Base-by-base conservation (phyloP, 1,140 invertebrate species). In the Drosophila pectinifera region DNA sequence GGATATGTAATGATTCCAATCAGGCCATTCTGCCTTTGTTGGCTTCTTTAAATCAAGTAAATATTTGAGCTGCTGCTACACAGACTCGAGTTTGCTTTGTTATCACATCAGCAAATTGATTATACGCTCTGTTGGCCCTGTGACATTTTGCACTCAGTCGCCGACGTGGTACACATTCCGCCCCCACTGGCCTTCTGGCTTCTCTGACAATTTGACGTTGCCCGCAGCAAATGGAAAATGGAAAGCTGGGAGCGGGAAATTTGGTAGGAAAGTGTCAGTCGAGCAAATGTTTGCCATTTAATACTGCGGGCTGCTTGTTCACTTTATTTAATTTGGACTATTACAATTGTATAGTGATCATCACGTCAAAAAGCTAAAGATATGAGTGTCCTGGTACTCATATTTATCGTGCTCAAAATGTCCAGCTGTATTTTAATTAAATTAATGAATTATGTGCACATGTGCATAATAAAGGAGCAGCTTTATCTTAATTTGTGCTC, bases 21-120 rank as follows among this genome's bases (percentile, higher is more conserved):
- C 13, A 14, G 6, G 1, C 4, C 28, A 18, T 41, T 22, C 48
- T 26, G 22, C 57, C 20, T 51, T 24, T 56, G 42, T 43, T 57
- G 45, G 53, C 39, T 61, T 45, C 24, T 67, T 26, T 34, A 48
- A 45, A 42, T 73, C 54, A 41, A 61, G 39, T 36, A 73, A 67
- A 81, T 81, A 67, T 81, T 81, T 63, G 59, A 34, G 20, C 48
- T 46, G 26, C 54, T n/a, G 43, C 38, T 48, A 34, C 18, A 42
- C 42, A 39, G 65, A 18, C 41, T 70, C 24, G 46, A 34, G 41
- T 59, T 76, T 76, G 58, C 42, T 76, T 67, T 67, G 73, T 51
- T 64, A 53, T 76, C 39, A 46, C 61, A 68, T 76, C 62, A 76
- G 62, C 54, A 76, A 68, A 76, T 76, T 76, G 73, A 76, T 76